Evolutionary conservation across 2,113 vertebrate species (phyloP), one percentile per base, ranked within the genome.

Genomic region (Catharus minimus): DNA sequence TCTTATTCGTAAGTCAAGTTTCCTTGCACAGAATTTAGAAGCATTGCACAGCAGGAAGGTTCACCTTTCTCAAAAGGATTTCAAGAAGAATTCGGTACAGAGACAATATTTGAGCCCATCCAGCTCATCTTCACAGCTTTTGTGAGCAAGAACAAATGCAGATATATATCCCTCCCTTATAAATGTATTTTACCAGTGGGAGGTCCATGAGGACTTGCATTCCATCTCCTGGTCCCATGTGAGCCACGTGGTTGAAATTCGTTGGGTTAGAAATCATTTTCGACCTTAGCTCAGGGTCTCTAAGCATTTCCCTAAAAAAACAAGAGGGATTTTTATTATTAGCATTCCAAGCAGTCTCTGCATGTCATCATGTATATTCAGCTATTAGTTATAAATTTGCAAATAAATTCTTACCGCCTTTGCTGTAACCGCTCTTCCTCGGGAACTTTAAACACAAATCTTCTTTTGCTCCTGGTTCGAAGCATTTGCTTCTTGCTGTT

Each of bases 201-300:
- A 99, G 98, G 96, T 99, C 99, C 99, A 99, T 99, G 85, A 99
- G 99, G 86, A 99, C 99, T 96, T 99, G 99, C 99, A 99, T 99
- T 69, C 99, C 99, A 21, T 99, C 99, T 76, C 99, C 99, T 6
- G 99, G 99, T 95, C 99, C 99, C 99, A 99, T 99, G 96, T 99
- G 99, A 60, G 99, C 99, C 93, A 99, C 99, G 2, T 99, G 99
- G 97, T 99, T 99, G 95, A 99, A 99, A 98, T 99, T 99, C 2
- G 98, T 99, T 5, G 99, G 99, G 87, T 99, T 98, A 62, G 99
- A 99, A 79, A 99, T 99, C 98, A 99, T 98, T 94, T 97, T 99
- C 28, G 99, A 99, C 72, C 99, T 94, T 91, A 99, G 88, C 90
- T 99, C 99, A 0, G 99, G 99, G 88, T 99, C 99, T 97, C 98